Evolutionary conservation across 2,888 invertebrate species (phyloP).

Genomic region (Oasisia sp.): DNA sequence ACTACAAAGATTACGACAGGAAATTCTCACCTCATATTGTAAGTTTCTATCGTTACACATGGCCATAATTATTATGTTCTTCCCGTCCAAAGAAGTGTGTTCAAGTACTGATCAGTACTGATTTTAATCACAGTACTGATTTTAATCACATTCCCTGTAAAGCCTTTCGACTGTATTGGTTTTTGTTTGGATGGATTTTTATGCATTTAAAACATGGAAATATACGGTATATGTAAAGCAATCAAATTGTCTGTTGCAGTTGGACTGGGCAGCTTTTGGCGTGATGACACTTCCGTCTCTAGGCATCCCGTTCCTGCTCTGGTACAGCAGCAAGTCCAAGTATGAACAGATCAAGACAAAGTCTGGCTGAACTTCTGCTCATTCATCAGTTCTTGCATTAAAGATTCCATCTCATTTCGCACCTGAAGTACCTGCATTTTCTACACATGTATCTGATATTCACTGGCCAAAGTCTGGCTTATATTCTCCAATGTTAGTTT

Average conservation of each 20-base stretch:
- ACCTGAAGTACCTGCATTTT: neutral
- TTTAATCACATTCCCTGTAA: no score
- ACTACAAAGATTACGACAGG: slow-evolving; percentile 91
- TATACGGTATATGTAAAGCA: neutral
- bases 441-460: neutral
- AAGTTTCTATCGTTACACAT: slow-evolving; percentile 52
- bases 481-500: neutral
- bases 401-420: neutral
- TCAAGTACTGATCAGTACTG: no score
- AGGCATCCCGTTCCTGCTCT: slow-evolving; percentile 91
- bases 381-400: neutral
- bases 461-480: neutral
- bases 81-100: no score
- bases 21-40: slow-evolving; percentile 95
- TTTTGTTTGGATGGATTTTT: neutral
- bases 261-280: slow-evolving; percentile 97
- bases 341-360: neutral
- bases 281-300: slow-evolving; percentile 95
- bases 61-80: no score
- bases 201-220: neutral
- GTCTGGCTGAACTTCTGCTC: neutral
- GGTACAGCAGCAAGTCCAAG: slow-evolving; percentile 89
- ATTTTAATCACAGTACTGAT: no score
- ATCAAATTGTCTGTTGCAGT: slow-evolving; percentile 53
- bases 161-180: no score